phyloP scores from a whole-genome alignment of 2,888 invertebrate genomes.

The Mythimna loreyi region DNA sequence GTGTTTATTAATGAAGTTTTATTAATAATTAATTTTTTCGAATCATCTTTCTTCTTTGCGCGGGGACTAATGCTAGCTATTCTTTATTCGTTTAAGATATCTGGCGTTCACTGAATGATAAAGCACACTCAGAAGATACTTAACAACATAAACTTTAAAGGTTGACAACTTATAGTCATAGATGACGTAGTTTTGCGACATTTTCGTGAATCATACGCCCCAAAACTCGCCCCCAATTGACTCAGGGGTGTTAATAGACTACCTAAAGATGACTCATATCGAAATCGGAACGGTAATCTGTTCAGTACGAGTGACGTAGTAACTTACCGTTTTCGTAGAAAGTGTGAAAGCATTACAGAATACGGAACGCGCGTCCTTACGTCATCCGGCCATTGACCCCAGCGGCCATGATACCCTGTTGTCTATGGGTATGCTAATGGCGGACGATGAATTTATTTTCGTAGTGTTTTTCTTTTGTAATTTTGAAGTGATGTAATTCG shows the following conservation, averaged over 20 bases:
- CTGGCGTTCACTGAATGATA: too few relatives aligned
- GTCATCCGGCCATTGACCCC: constrained; percentile 61
- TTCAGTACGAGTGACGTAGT: constrained; percentile 45
- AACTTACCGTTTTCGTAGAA: constrained; percentile 68
- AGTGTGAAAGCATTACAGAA: constrained; percentile 68
- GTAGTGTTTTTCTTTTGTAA: constrained; percentile 38
- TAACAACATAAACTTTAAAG: background rate
- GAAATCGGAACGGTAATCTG: constrained; percentile 31
- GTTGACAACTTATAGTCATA: background rate
- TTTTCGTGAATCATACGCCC: constrained; percentile 16
- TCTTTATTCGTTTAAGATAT: too few relatives aligned
- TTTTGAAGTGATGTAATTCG: constrained; percentile 30
- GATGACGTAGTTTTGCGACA: background rate
- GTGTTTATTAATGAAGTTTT: too few relatives aligned
- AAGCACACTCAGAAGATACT: too few relatives aligned
- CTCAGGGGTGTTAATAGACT: constrained; percentile 16
- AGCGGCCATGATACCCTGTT: constrained; percentile 61
- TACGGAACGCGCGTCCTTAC: constrained; percentile 62
- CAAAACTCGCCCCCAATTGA: constrained; percentile 7
- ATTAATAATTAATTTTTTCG: too few relatives aligned
- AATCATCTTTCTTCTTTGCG: too few relatives aligned
- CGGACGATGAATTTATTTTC: constrained; percentile 57
- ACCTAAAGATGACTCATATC: constrained; percentile 36
- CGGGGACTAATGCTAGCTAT: too few relatives aligned
- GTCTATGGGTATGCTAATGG: constrained; percentile 50